Base-by-base conservation (phyloP, 2,113 vertebrate genomes). In the Mobula birostris region DNA sequence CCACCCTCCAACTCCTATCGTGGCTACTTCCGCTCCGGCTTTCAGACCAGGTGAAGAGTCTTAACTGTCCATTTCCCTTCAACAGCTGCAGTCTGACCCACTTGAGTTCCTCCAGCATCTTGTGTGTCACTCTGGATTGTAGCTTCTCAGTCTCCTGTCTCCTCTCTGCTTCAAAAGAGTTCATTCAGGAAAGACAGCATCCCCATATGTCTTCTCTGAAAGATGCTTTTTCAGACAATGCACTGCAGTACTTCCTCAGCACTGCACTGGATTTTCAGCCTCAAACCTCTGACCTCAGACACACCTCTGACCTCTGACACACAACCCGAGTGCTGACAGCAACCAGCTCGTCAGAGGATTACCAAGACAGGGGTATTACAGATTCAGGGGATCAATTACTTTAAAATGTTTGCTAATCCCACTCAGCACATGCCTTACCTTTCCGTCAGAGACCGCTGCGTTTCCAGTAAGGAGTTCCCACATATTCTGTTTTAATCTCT, bases 401-500 rank as follows among this genome's bases (percentile, higher is more conserved):
- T 24, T 24, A 2, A 8, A 58, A 32, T 17, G 32, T 32, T 32
- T 90, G 5, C 14, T 66, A 17, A 90, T 32, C 29, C n/a, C 14
- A 19, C 32, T 90, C 29, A 90, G 85, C n/a, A 90, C 58, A 68
- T 21, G 2, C 94, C 40, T 94, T 87, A 97, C 97, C 96, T 95
- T 94, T 7, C 94, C 94, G 40, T 95, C 24, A 76, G 96, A 96
- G 29, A 96, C 95, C 17, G 96, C 96, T 0, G 96, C 96, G 7
- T 90, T 90, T 90, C 63, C 58, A 90, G 58, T 68, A 94, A 99
- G 96, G 66, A 99, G 95, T n/a, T 95, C 95, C 99, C 99, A 99
- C 98, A 99, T 99, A 95, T 72, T 97, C 94, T 88, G 97, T 95
- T 99, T 99, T 17, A 99, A 94, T 63, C 96, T 97, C 95, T 97